A percentile compares a stretch with the other conserved stretches of the same genome.
These are phyloP conservation scores for Trialeurodes vaporariorum DNA, from an alignment of 1,140 invertebrate species.

Conservation along the genomic window DNA sequence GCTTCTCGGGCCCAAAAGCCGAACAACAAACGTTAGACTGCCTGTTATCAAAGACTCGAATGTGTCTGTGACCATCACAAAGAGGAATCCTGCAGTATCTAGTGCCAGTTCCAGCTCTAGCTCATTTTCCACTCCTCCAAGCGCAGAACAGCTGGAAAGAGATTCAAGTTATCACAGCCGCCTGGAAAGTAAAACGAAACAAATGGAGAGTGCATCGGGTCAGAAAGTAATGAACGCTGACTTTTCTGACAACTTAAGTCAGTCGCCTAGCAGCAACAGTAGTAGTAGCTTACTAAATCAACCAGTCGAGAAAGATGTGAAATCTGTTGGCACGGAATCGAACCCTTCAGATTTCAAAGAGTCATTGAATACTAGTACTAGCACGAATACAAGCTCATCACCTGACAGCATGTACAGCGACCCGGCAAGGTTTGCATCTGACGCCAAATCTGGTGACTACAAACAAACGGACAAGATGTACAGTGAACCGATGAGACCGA, in stretches of 20 bases:
- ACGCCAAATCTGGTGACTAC: too few species aligned
- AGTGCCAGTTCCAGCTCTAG: neutral
- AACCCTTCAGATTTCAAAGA: neutral
- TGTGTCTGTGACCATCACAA: neutral
- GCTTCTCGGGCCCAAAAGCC: neutral
- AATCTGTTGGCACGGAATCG: neutral
- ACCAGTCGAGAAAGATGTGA: neutral
- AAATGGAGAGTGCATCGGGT: neutral
- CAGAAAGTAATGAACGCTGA: neutral
- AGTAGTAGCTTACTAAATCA: neutral
- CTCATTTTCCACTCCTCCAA: neutral
- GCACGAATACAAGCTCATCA: neutral
- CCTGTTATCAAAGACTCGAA: neutral
- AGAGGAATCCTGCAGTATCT: neutral
- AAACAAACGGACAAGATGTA: neutral
- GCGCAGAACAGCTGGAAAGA: neutral
- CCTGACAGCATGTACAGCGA: neutral
- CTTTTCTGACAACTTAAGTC: neutral
- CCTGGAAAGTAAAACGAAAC: neutral
- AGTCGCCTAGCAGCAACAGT: neutral
- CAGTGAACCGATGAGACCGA: neutral
- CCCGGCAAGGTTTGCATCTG: too few species aligned
- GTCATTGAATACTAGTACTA: neutral
- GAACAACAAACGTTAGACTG: neutral
- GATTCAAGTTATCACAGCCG: neutral